Percentiles rank a stretch among this genome's conserved stretches.
Conservation (phyloP, 2,113 vertebrate species). For the Athene noctua region DNA sequence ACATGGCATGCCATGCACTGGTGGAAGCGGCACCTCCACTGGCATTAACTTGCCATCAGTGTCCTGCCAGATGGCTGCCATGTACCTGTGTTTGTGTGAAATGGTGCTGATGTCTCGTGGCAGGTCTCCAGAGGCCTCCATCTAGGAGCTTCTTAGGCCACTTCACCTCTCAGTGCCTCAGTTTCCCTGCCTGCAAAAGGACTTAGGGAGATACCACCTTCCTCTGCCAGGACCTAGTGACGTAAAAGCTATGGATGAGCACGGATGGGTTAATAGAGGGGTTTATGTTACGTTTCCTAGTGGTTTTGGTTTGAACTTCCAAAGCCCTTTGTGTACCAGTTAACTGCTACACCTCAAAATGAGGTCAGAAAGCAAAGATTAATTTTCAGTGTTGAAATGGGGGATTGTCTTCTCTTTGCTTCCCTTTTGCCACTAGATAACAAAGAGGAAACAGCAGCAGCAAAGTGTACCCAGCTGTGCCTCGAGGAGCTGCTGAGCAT, state of each 20-base stretch:
- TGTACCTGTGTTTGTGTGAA: neutral
- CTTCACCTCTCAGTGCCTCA: neutral
- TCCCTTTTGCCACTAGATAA: conserved; percentile 2
- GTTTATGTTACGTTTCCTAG: neutral
- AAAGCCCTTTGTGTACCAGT: neutral
- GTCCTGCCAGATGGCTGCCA: neutral
- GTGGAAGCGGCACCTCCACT: neutral
- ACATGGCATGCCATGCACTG: accelerated
- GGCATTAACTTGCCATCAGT: neutral
- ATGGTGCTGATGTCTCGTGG: neutral
- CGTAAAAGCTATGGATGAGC: neutral
- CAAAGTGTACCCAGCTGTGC: neutral
- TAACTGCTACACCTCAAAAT: neutral
- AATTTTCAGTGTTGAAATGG: neutral
- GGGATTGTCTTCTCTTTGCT: neutral
- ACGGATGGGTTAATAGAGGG: accelerated
- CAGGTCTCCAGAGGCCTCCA: neutral
- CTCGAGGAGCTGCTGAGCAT: conserved; percentile 68
- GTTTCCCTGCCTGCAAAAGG: neutral
- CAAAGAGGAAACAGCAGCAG: neutral
- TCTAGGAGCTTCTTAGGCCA: neutral
- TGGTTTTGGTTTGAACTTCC: neutral
- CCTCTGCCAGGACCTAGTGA: neutral
- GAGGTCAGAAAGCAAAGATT: neutral
- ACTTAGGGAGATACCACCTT: neutral